Evolutionary conservation across 2,888 invertebrate genomes (phyloP).

Genomic region (Hetaerina titia): DNA sequence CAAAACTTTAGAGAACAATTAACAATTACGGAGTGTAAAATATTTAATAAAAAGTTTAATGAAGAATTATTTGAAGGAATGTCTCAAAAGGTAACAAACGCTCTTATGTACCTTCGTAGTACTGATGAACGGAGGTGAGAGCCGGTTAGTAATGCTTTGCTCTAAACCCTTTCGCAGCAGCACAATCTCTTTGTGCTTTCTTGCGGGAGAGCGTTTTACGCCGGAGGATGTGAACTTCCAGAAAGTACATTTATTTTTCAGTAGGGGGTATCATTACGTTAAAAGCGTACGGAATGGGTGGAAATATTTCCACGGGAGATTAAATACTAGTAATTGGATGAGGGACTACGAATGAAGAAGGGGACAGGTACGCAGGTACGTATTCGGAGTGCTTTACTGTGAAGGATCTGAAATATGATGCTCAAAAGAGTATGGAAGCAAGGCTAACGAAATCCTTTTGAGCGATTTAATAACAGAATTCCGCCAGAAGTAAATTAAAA

Average conservation of each 20-base stretch:
- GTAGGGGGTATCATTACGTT: neutral
- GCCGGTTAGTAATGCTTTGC: neutral
- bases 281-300: neutral
- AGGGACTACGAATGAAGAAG: neutral
- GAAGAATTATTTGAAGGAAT: neutral
- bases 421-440: neutral
- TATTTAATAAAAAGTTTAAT: neutral
- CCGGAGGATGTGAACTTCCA: neutral
- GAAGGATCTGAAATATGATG: neutral
- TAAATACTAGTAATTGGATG: neutral
- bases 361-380: neutral
- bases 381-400: neutral
- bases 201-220: neutral
- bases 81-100: neutral
- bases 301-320: neutral
- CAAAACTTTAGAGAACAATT: too few relatives aligned
- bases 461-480: neutral
- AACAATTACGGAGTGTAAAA: neutral
- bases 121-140: neutral
- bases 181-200: neutral
- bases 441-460: neutral
- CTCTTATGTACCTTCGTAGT: neutral
- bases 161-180: neutral
- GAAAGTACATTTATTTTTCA: neutral
- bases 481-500: neutral